phyloP scores from a whole-genome alignment of 1,140 invertebrate species.

The Andrena cerasifolii region DNA sequence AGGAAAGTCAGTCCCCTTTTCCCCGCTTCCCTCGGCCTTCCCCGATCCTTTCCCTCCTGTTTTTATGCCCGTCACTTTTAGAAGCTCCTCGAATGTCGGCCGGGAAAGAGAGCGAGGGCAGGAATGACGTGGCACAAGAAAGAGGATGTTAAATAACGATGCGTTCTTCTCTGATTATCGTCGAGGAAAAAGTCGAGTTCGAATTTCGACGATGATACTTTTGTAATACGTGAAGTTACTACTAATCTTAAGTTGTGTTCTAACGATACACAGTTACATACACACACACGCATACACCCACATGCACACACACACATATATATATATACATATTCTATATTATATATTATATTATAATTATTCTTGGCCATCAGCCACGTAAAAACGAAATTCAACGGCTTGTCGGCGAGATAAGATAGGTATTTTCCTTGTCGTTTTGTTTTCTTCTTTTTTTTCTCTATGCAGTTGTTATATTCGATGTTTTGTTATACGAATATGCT shows the following conservation, averaged over 20 bases:
- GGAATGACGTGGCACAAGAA: not conserved
- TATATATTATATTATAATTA: conserved; percentile 32
- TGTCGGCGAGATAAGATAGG: conserved; percentile 31
- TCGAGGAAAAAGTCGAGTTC: conserved; percentile 29
- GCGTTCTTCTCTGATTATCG: conserved; percentile 48
- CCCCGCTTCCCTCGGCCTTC: conserved; percentile 3
- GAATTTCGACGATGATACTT: conserved; percentile 36
- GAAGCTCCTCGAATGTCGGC: conserved; percentile 54
- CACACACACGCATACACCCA: conserved; percentile 1
- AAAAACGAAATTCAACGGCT: conserved; percentile 41
- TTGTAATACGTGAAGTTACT: conserved; percentile 61
- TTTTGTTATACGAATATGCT: conserved; percentile 71
- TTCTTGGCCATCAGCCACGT: conserved; percentile 46
- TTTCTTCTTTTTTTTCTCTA: conserved; percentile 57
- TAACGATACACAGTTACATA: conserved; percentile 12
- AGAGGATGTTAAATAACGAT: conserved; percentile 27
- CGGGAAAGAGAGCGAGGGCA: not conserved
- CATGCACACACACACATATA: conserved; percentile 19
- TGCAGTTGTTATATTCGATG: conserved; percentile 54
- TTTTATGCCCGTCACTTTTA: conserved; percentile 46
- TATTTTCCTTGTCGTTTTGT: not conserved
- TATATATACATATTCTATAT: conserved; percentile 22
- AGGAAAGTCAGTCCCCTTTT: conserved; percentile 53
- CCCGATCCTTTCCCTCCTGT: conserved; percentile 14
- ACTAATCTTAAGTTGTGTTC: conserved; percentile 57